Base-by-base conservation (phyloP, 1,140 invertebrate species). In the Dreissena rostriformis region DNA sequence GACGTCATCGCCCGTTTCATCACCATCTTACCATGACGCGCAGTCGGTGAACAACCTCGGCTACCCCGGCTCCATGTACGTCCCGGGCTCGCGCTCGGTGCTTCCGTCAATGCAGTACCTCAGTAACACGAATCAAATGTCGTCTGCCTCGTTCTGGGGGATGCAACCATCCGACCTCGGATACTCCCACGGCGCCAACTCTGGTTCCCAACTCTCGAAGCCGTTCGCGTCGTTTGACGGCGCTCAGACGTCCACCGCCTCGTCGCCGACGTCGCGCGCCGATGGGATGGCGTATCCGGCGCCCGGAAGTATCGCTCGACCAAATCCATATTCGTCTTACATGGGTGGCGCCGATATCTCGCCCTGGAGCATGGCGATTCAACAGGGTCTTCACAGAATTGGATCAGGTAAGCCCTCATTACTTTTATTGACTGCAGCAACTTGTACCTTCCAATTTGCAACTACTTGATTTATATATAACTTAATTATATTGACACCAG, bases 331-430 rank as follows among this genome's bases (percentile, higher is more conserved):
- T 67, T 49, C 82, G 39, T 76, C 82, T 29, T 84, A 84, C 49
- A 84, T 84, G 82, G 82, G 82, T 2, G 67, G 73, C 29, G 65
- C 81, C 51, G 82, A 84, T n/a, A 77, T 84, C 14, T 77, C 82
- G 8, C 82, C 82, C 0, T 84, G 82, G 82, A 84, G 82, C 52
- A 84, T 84, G 82, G 82, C 82, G 24, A 84, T 84, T 19, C 82
- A 84, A 22, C 82, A 84, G 29, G 82, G 82, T 14, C 74, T 84
- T 19, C 82, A 84, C 67, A 68, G 82, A 39, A 84, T 84, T 8
- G 82, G 82, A 14, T 52, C 82, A 29, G 82, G 82, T 84, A n/a
- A 72, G 82, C 2, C 39, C 39, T 39, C 8, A 39, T 39, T 39
- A 39, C 39, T 39, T 39, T 2, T 39, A 39, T 5, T 39, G 39